Evolutionary conservation across 2,113 vertebrate species (phyloP), one percentile per base, ranked within the genome.

Genomic region (Psittacula cyanocephala): DNA sequence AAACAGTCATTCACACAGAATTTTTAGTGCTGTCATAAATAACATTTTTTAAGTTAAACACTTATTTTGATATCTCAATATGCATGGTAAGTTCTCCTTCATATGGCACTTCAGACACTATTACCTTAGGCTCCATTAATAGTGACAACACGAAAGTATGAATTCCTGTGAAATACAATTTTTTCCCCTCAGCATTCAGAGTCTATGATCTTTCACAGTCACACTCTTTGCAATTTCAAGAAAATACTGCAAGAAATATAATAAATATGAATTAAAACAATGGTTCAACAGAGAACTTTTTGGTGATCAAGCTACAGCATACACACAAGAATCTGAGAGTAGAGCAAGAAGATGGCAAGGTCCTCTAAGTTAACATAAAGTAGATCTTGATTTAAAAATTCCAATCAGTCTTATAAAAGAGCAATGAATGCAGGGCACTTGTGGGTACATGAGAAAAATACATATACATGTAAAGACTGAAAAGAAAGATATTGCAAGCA

Each of bases 291-390:
- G 43, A 88, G 50, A 85, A 31, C 10, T 27, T 68, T 59, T 50
- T 49, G 13, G 17, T 35, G 49, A 72, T 35, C 20, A 49, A 59
- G 37, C 5, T 84, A n/a, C 18, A 79, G 28, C 0, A 0, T 31
- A 70, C 27, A 25, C 4, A 17, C 19, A 50, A 50, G 35, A 86
- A 84, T 81, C 24, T 63, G 59, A 91, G 60, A 16, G 13, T 62
- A 89, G 37, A 70, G 50, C 52, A 23, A 88, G 19, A 7, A 96
- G 47, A 88, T 20, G 20, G 7, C 23, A 85, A 74, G 50, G 69
- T 87, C 39, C 81, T 63, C 39, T 64, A 10, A 64, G 62, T 89
- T 78, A 81, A 90, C 29, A 47, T 19, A 20, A 59, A 81, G 17
- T 9, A 74, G n/a, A 68, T 74, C 20, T 63, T 88, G 19, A 53